A percentile compares a stretch with the other conserved stretches of the same genome.
These are phyloP conservation scores for Timandra comae DNA, from an alignment of 2,888 invertebrate genomes.

Conservation along the genomic window DNA sequence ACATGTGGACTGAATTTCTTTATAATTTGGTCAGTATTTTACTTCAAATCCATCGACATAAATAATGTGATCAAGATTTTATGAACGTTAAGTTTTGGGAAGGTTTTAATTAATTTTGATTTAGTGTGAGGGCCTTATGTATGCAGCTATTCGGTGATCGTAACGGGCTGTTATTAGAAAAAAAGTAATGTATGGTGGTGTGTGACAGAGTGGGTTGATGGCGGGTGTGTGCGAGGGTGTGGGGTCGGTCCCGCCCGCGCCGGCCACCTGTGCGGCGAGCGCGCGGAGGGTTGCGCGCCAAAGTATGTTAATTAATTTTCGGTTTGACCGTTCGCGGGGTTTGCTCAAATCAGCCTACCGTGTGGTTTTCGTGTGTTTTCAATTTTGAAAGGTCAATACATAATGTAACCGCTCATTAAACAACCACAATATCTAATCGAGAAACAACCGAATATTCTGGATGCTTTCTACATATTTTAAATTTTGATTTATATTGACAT, in stretches of 20 bases:
- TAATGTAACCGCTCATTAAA: conserved; percentile 32
- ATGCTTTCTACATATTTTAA: too few relatives aligned
- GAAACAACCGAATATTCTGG: too few relatives aligned
- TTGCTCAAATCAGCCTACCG: conserved; percentile 61
- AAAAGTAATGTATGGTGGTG: not conserved
- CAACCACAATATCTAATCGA: conserved; percentile 5
- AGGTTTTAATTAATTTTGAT: too few relatives aligned
- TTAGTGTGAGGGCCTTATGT: too few relatives aligned
- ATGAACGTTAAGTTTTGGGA: not conserved
- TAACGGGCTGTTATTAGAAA: too few relatives aligned
- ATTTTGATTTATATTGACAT: too few relatives aligned
- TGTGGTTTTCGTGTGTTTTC: conserved; percentile 66
- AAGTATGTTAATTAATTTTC: conserved; percentile 78
- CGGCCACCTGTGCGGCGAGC: conserved; percentile 49
- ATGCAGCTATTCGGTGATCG: not conserved
- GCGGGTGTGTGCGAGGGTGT: conserved; percentile 17
- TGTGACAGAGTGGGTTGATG: not conserved
- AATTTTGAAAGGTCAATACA: conserved; percentile 46
- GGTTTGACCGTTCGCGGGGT: conserved; percentile 63
- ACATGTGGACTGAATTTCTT: conserved; percentile 16
- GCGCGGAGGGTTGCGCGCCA: conserved; percentile 59
- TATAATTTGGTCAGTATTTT: conserved; percentile 10
- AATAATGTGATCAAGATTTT: not conserved
- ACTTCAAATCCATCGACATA: too few relatives aligned
- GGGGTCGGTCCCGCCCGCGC: too few relatives aligned